These are phyloP conservation scores for Magallana ariakensis DNA, from an alignment of 1,140 invertebrate species.

Conservation along the genomic window DNA sequence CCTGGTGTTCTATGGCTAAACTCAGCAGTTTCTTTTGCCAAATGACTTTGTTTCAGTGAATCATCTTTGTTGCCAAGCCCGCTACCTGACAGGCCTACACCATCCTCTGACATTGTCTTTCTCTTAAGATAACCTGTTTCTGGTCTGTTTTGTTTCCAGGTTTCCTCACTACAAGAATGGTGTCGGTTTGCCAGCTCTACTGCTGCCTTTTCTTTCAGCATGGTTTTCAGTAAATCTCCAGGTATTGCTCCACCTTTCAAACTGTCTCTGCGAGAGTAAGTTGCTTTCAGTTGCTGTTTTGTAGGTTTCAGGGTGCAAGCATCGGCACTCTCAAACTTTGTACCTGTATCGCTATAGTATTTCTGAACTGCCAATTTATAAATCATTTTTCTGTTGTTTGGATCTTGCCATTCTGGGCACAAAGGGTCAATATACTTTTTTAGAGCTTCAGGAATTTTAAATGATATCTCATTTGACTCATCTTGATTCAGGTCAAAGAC, in stretches of 20 bases:
- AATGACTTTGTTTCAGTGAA: neutral
- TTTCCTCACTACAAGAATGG: neutral
- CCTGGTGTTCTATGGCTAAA: constrained; percentile 11
- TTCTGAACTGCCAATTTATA: constrained; percentile 9
- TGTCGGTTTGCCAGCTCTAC: neutral
- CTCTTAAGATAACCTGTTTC: constrained; percentile 16
- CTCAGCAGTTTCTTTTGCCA: neutral
- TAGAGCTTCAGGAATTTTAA: neutral
- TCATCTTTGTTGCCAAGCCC: neutral
- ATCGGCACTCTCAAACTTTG: neutral
- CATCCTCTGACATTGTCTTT: neutral
- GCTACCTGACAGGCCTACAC: neutral
- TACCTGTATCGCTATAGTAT: constrained; percentile 15
- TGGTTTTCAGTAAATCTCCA: constrained; percentile 16
- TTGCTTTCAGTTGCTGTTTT: neutral
- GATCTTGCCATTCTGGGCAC: constrained; percentile 21
- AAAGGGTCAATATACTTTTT: constrained; percentile 22
- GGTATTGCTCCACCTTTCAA: neutral
- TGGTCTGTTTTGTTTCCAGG: neutral
- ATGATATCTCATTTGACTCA: neutral
- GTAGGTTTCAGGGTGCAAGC: neutral
- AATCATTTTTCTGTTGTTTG: constrained; percentile 21
- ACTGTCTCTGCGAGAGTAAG: constrained; percentile 9
- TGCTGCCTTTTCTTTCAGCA: neutral
- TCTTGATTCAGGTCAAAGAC: neutral